Evolutionary conservation across 23 tunicate species (phyloP).

Genomic region (Trididemnum miniatum): DNA sequence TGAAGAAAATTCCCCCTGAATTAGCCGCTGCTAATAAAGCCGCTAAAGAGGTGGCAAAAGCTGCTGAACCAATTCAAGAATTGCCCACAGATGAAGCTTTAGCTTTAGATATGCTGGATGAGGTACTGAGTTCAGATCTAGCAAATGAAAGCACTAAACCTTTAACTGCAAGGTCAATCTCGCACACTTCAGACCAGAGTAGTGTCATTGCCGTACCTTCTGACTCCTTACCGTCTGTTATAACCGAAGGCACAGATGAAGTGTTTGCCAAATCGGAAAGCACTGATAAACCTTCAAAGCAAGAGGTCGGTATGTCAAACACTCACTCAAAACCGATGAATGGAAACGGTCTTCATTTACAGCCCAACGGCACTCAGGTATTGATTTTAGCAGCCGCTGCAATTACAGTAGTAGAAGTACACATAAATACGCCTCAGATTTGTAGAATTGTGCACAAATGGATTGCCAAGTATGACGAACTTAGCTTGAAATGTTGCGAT

Average conservation of each 20-base stretch:
- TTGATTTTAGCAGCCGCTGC: not conserved
- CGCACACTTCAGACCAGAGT: not conserved
- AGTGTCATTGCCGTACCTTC: not conserved
- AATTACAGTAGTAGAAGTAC: too few species aligned
- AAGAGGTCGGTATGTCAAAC: not conserved
- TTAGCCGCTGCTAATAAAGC: slow-evolving; percentile 35
- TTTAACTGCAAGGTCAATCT: not conserved
- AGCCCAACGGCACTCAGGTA: slow-evolving; percentile 28
- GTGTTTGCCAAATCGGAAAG: not conserved
- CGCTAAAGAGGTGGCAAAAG: not conserved
- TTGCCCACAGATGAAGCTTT: slow-evolving; percentile 49
- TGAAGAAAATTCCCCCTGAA: slow-evolving; percentile 48
- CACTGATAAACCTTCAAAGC: not conserved
- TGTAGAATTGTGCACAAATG: too few species aligned
- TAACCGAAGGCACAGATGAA: not conserved
- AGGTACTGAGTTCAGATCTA: slow-evolving; percentile 62
- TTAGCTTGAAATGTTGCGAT: too few species aligned
- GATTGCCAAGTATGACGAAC: too few species aligned
- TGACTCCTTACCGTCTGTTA: not conserved
- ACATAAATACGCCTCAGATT: too few species aligned
- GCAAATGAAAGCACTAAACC: slow-evolving; percentile 34
- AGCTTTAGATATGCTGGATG: slow-evolving; percentile 75
- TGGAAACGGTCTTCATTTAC: slow-evolving; percentile 4
- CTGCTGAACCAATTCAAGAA: slow-evolving; percentile 5
- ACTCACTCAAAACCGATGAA: not conserved